Base-by-base conservation (phyloP, 2,888 invertebrate genomes). In the Chaitophorus viminalis region DNA sequence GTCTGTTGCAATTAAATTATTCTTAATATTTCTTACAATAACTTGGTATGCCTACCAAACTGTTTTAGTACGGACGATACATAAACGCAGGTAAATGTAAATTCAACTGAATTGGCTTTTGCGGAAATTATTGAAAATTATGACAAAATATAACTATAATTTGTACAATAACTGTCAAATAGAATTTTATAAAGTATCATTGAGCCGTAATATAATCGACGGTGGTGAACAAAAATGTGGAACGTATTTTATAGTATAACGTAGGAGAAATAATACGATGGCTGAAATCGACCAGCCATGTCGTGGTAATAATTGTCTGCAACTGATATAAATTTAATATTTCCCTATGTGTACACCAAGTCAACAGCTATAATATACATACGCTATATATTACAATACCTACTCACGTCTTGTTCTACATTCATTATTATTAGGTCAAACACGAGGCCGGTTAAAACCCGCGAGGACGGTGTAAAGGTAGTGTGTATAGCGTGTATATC, bases 371-470 rank as follows among this genome's bases (percentile, higher is more conserved):
- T 77, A 52, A 68, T 68, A 25, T n/a, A 54, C 3, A 70, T 17
- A 70, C 31, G n/a, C n/a, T n/a, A n/a, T 70, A 17, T 60, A 78
- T 5, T 52, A 60, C 79, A 79, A 60, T 65, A 65, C 60, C 21
- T 79, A 68, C 29, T n/a, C 65, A 79, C 21, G 65, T 79, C 36
- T 79, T 65, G 65, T 82, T 70, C 36, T 82, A 36, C 65, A 46
- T 52, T 76, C 68, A 52, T 82, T 82, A 82, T 82, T 70, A 82
- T 82, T 72, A 82, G 82, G 82, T 82, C 82, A 82, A 82, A 82
- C 82, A 82, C 72, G 82, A 82, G 82, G 72, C 72, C 82, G 72
- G 29, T 65, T 17, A 70, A 31, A 70, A 70, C 70, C 29, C 29
- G 29, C 46, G 39, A 36, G 65, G 39, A 68, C 68, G 21, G 33